Percentiles rank a stretch among this genome's conserved stretches.
These are phyloP conservation scores for Brachionus rotundiformis DNA, from an alignment of 1,140 invertebrate species.

Conservation along the genomic window DNA sequence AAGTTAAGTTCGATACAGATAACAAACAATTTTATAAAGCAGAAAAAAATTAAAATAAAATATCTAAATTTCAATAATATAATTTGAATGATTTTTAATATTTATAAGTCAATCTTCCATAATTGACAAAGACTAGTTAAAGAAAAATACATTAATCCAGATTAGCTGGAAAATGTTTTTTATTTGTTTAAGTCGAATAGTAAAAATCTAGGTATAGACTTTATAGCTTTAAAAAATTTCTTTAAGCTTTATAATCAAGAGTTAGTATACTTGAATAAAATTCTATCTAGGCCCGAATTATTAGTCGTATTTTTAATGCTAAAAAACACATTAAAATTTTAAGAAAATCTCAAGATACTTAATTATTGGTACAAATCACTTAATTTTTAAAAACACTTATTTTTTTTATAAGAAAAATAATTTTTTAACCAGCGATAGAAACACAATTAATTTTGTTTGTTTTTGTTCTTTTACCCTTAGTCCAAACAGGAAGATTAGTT, in stretches of 20 bases:
- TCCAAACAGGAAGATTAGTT: too few relatives aligned
- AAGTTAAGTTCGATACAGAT: too few relatives aligned
- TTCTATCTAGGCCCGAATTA: neutral
- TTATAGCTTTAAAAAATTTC: neutral
- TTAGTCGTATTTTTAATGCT: neutral
- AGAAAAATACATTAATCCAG: neutral
- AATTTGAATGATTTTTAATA: too few relatives aligned
- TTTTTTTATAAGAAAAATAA: too few relatives aligned
- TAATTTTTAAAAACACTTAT: neutral
- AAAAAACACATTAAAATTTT: neutral
- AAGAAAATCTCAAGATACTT: constrained; percentile 3
- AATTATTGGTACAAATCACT: neutral
- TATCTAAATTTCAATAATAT: too few relatives aligned
- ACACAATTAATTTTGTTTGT: too few relatives aligned
- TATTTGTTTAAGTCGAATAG: neutral
- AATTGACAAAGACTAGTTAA: too few relatives aligned
- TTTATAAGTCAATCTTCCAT: too few relatives aligned
- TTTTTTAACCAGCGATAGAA: too few relatives aligned
- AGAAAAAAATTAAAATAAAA: too few relatives aligned
- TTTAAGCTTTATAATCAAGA: neutral
- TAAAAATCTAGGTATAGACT: neutral
- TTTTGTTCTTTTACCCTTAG: too few relatives aligned
- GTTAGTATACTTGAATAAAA: neutral
- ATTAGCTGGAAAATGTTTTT: neutral
- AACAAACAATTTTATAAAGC: too few relatives aligned